Evolutionary conservation across 2,888 invertebrate genomes (phyloP), one percentile per base, ranked within the genome.

Genomic region (Mythimna albipuncta): DNA sequence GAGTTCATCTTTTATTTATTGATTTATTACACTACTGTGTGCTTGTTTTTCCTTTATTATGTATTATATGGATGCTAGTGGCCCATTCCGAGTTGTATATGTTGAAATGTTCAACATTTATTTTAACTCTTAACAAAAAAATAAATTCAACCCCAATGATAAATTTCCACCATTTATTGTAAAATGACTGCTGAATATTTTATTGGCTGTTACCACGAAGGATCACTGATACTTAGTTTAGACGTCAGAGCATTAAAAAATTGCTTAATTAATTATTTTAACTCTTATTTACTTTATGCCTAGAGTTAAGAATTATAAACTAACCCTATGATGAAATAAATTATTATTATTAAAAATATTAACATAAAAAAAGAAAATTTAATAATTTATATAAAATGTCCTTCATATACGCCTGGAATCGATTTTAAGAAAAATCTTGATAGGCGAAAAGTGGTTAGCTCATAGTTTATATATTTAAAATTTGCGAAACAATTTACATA

Each of bases 1-100:
- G 85, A 77, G 59, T 74, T 62, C 62, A 75, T 75, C 59, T 62
- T 63, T 75, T 68, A 75, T 79, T 77, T 84, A 82, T 79, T 84
- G 79, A 84, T 85, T 85, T 84, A 81, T 81, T 61, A 68, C 62
- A 38, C 64, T 75, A 55, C 59, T 9, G 47, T 70, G 61, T 72
- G 66, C 67, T 64, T 61, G 64, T 63, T 72, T 65, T 63, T 61
- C 32, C 32, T 70, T 69, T 72, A 76, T 72, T 67, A 55, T 64
- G 54, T 63, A 50, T 69, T 50, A 67, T 64, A 62, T 76, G 44
- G 61, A 67, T 64, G 35, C 47, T 63, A 13, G 35, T 68, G 6
- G 54, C n/a, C 32, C n/a, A 59, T 66, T 57, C 58, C 35, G 11
- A 26, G 21, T 74, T 64, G 13, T 26, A 16, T 32, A 26, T 57